phyloP scores from a whole-genome alignment of 1,140 invertebrate species.

The Copidosoma floridanum region DNA sequence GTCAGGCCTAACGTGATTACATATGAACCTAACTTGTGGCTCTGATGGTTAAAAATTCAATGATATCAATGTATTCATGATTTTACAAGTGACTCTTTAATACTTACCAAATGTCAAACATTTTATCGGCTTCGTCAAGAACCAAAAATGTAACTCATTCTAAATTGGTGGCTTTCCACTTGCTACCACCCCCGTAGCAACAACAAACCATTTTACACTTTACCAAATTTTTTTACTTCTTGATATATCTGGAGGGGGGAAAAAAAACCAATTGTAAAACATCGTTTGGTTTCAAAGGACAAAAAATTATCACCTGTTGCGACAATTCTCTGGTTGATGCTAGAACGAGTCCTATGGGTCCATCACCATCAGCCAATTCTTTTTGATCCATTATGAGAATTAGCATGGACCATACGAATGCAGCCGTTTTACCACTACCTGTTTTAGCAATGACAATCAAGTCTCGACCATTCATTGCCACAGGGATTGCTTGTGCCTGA shows the following conservation, averaged over 20 bases:
- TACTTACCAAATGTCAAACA: constrained; percentile 95
- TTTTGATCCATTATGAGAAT: constrained; percentile 96
- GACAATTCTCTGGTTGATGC: constrained; percentile 97
- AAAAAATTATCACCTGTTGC: constrained; percentile 78
- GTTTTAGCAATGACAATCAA: constrained; percentile 98
- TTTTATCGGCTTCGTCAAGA: constrained; percentile 97
- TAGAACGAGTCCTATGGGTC: constrained; percentile 94
- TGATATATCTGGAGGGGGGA: constrained; percentile 92
- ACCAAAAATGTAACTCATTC: constrained; percentile 93
- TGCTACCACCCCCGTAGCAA: constrained; percentile 97
- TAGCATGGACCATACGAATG: constrained; percentile 95
- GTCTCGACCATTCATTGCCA: constrained; percentile 76
- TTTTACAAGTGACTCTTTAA: neutral
- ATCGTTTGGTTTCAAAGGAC: no score
- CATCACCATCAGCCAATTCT: constrained; percentile 80
- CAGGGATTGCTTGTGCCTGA: constrained; percentile 87
- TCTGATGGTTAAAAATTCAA: constrained; percentile 52
- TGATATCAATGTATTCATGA: neutral
- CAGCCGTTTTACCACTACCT: constrained; percentile 95
- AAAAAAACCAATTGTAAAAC: no score
- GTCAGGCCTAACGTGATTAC: constrained; percentile 93
- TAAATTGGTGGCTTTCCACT: constrained; percentile 96
- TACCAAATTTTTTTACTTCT: constrained; percentile 94
- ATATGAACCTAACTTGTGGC: constrained; percentile 93
- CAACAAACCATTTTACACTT: constrained; percentile 96